Base-by-base conservation (phyloP, 2,797 vertebrate species). In the Acridotheres tristis region DNA sequence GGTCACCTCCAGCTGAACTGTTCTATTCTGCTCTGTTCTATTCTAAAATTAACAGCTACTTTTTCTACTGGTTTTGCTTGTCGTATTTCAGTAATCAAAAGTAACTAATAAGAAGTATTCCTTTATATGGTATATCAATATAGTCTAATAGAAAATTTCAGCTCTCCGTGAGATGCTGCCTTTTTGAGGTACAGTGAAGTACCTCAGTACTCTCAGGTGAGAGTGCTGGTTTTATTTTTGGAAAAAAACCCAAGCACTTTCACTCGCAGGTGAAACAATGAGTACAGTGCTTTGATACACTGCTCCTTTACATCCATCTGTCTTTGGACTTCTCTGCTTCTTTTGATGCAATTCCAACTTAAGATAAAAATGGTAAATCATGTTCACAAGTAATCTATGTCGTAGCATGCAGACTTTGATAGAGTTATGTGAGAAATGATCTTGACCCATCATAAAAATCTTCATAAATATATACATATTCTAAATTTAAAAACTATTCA, bases 211-310 rank as follows among this genome's bases (percentile, higher is more conserved):
- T 36, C 27, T 54, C 42, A 89, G 25, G 54, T 75, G 38, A 72
- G 12, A 42, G 27, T 43, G 5, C 17, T 67, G n/a, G 40, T 85
- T 87, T 82, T 79, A 12, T 63, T 87, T 81, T 21, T 5, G 8
- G 16, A 17, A 17, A 54, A 57, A 57, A 21, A 0, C 0, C 5
- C 0, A 3, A 43, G 17, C 7, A 13, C 32, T 67, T 75, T 47
- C 11, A 51, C 26, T 88, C 2, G 5, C n/a, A 74, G 40, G 32
- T 82, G 59, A 66, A 78, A 51, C 21, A 50, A 48, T 55, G 20
- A 63, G 3, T 55, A 26, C 4, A 40, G 16, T 63, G 14, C 26
- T 89, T 76, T 30, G 43, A 25, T 45, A 20, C 11, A 19, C 16
- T 58, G 5, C 40, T 63, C 16, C 26, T 78, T 90, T 93, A 16